These are phyloP conservation scores for Setophaga kirtlandii DNA, from an alignment of 2,113 vertebrate species.

Conservation along the genomic window DNA sequence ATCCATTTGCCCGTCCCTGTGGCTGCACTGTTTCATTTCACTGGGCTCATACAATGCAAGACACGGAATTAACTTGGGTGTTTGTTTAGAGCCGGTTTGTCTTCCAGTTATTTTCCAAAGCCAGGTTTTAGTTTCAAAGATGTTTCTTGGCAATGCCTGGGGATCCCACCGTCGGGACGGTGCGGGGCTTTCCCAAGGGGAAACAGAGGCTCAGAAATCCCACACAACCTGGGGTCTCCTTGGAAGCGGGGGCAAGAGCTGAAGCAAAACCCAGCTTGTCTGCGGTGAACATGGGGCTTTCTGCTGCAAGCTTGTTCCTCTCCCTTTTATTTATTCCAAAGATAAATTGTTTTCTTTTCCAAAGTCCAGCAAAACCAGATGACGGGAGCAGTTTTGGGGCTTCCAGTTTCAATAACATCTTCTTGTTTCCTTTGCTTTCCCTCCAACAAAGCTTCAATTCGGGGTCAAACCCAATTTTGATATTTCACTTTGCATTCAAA, in stretches of 20 bases:
- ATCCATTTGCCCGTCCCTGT: not conserved
- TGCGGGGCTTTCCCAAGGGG: not conserved
- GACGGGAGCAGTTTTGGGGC: not conserved
- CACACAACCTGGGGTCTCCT: not conserved
- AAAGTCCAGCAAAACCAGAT: not conserved
- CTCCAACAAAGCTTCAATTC: not conserved
- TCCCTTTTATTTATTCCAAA: conserved; percentile 44
- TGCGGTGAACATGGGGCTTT: not conserved
- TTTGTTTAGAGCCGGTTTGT: conserved; percentile 44
- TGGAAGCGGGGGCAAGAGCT: not conserved
- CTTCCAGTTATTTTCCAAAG: conserved; percentile 40
- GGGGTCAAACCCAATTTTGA: not conserved
- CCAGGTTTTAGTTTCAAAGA: conserved; percentile 53
- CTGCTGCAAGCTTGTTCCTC: not conserved
- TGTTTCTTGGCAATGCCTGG: not conserved
- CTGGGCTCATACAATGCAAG: conserved; percentile 42
- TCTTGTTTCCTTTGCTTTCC: not conserved
- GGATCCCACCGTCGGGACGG: accelerated
- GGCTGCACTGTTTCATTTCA: conserved; percentile 14
- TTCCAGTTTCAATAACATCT: not conserved
- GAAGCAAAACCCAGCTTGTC: not conserved
- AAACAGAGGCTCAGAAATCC: not conserved
- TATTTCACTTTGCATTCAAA: not conserved
- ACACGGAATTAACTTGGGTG: conserved; percentile 4
- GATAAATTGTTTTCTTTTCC: conserved; percentile 49